Evolutionary conservation across 2,113 vertebrate species (phyloP).

Genomic region (Orthonyx spaldingii): DNA sequence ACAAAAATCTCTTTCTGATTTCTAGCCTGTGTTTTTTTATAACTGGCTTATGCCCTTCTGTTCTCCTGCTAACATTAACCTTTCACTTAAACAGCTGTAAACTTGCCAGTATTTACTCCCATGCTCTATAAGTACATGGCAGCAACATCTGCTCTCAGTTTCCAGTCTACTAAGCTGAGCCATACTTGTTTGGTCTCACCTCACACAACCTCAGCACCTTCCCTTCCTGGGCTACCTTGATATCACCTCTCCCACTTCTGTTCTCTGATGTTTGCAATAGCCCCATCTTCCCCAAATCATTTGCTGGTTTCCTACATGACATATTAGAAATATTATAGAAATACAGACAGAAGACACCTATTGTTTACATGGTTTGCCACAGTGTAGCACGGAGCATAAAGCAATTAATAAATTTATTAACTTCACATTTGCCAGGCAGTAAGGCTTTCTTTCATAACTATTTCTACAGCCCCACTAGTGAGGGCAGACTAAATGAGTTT

Average conservation of each 20-base stretch:
- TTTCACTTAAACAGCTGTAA: constrained; percentile 11
- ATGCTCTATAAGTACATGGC: background rate
- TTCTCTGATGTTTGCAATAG: background rate
- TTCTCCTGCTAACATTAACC: background rate
- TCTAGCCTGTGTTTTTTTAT: constrained; percentile 2
- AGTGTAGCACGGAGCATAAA: background rate
- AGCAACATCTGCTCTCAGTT: background rate
- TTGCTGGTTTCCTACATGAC: background rate
- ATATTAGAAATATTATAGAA: background rate
- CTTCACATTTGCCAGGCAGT: background rate
- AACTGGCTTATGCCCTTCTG: constrained; percentile 1
- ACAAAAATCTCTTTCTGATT: background rate
- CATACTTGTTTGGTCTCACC: background rate
- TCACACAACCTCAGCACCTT: background rate
- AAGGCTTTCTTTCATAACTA: background rate
- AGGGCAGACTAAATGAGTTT: background rate
- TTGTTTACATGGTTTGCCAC: background rate
- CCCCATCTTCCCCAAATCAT: background rate
- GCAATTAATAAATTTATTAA: background rate
- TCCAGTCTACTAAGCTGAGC: background rate
- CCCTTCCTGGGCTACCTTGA: background rate
- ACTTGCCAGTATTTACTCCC: constrained; percentile 29
- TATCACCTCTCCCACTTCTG: background rate
- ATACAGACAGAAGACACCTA: background rate
- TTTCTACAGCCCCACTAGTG: background rate